Evolutionary conservation across 2,797 vertebrate genomes (phyloP).

Genomic region (Alcedo atthis): DNA sequence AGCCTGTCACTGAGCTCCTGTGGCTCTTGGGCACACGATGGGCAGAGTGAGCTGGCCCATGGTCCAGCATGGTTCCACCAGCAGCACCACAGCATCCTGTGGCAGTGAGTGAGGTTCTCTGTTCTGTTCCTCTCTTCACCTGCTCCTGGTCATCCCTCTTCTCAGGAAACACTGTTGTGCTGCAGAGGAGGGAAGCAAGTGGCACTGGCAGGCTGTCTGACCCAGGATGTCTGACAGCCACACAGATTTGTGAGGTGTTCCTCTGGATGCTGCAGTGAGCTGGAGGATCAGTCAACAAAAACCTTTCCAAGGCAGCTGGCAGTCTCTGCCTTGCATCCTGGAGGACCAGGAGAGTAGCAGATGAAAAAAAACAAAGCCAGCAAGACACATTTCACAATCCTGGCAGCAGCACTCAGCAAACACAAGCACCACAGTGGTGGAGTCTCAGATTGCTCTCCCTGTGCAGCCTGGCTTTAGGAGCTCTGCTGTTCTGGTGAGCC

Average conservation of each 20-base stretch:
- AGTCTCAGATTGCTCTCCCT: background rate
- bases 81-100: fast-evolving
- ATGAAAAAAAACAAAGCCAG: background rate
- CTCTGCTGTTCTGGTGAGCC: fast-evolving
- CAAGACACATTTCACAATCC: conserved; percentile 18
- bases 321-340: background rate
- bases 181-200: background rate
- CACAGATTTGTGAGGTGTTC: background rate
- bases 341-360: background rate
- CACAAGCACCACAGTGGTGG: background rate
- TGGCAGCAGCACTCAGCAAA: background rate
- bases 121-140: background rate
- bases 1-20: background rate
- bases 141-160: background rate
- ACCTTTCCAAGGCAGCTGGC: background rate
- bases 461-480: background rate
- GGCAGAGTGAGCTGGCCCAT: fast-evolving
- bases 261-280: background rate
- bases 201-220: background rate
- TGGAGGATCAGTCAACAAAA: background rate
- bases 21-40: background rate
- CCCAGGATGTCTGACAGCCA: fast-evolving
- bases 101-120: background rate
- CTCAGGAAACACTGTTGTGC: background rate
- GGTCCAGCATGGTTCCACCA: background rate